These are phyloP conservation scores for Heliconius himera DNA, from an alignment of 1,140 invertebrate species.

Conservation along the genomic window DNA sequence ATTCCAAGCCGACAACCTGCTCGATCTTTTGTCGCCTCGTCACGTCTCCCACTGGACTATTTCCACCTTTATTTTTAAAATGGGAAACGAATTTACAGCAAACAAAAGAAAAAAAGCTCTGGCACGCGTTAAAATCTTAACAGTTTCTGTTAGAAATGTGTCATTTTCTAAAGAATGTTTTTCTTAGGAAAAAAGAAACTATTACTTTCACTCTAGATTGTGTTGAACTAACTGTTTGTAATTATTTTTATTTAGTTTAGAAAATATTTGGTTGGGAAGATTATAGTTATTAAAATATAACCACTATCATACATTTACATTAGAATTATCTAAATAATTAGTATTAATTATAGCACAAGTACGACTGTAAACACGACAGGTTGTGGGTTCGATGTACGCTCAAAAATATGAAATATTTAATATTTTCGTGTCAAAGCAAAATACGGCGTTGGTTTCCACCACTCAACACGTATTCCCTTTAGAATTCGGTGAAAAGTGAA, in stretches of 20 bases:
- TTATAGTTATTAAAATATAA: no score
- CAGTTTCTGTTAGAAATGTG: constrained; percentile 16
- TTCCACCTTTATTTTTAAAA: constrained; percentile 49
- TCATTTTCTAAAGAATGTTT: constrained; percentile 11
- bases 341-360: no score
- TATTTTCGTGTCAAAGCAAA: neutral
- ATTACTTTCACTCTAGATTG: neutral
- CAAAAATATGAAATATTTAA: no score
- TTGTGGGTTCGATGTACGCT: no score
- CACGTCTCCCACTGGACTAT: constrained; percentile 57
- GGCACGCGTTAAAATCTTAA: constrained; percentile 23
- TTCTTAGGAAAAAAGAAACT: neutral
- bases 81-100: constrained; percentile 42
- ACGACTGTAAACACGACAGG: no score
- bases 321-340: no score
- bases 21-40: constrained; percentile 69
- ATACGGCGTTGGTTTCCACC: neutral
- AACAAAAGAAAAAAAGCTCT: constrained; percentile 30
- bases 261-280: no score
- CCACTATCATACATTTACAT: no score
- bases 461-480: no score
- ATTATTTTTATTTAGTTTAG: no score
- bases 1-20: constrained; percentile 70
- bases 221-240: neutral
- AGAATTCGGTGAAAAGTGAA: no score